Evolutionary conservation across 2,113 vertebrate species (phyloP), one percentile per base, ranked within the genome.

Genomic region (Athene noctua): DNA sequence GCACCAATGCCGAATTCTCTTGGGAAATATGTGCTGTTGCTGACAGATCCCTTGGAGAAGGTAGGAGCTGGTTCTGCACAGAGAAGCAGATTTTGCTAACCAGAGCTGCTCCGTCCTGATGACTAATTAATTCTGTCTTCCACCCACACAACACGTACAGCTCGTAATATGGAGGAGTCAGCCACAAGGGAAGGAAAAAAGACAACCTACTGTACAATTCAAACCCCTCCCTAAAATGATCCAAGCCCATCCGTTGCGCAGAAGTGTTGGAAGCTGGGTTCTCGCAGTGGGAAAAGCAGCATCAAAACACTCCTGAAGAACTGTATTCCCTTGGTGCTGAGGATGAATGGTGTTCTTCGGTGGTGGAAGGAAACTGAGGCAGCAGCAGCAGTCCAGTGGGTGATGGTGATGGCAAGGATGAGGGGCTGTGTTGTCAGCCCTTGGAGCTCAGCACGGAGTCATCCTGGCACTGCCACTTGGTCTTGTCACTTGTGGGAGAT

Each of bases 41-140:
- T 96, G 94, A 94, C 66, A 61, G 82, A 86, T 87, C 68, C 52
- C 66, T 78, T 54, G 36, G 88, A 91, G 75, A 90, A 94, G 88
- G 82, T 92, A 80, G 80, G 95, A 93, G 65, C 72, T 61, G 70
- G 63, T 93, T 96, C 92, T 96, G 95, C 96, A 92, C 20, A 29
- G 80, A 79, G 92, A 94, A 72, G 94, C 96, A 96, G 49, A 84
- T 95, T 94, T 81, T 92, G 61, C 83, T 91, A 89, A 68, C 88
- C 95, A 49, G 66, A 88, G 88, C 81, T 49, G 29, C 79, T 59
- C 59, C 5, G 13, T 91, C 72, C 82, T 70, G 85, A 88, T 97
- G 96, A 96, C 91, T 95, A 95, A 97, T 89, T 95, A 92, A 90
- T 93, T 95, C 84, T 94, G 91, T 73, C 86, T 95, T 81, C 92